phyloP scores from a whole-genome alignment of 2,888 invertebrate genomes.

The Drosophila histrio region DNA sequence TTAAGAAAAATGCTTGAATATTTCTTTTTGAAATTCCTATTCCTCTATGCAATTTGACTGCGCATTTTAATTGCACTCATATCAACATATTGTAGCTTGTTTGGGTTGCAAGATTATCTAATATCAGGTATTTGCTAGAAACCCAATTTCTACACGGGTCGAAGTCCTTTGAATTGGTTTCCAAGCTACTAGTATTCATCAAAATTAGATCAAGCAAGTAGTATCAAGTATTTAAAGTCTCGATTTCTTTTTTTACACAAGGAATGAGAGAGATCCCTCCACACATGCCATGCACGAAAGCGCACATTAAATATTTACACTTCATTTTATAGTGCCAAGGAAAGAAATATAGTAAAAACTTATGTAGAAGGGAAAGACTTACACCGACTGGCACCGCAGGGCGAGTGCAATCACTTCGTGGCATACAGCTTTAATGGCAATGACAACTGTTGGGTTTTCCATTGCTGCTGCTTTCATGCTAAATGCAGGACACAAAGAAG shows the following conservation, averaged over 20 bases:
- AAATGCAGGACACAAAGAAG: constrained; percentile 43
- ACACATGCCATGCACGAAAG: constrained; percentile 78
- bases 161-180: constrained; percentile 2
- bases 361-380: background rate
- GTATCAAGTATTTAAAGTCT: constrained; percentile 31
- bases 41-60: background rate
- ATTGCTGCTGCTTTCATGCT: constrained; percentile 23
- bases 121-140: background rate
- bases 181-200: constrained; percentile 1
- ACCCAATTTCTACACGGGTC: background rate
- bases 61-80: constrained; percentile 38
- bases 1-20: constrained; percentile 49
- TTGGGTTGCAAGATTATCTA: constrained; percentile 4
- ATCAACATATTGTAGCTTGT: constrained; percentile 41
- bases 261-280: background rate
- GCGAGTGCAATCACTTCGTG: constrained; percentile 83
- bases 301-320: constrained; percentile 84
- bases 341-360: constrained; percentile 34
- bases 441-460: constrained; percentile 70
- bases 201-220: background rate
- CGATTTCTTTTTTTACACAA: background rate
- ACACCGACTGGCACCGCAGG: constrained; percentile 18
- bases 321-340: constrained; percentile 81
- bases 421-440: constrained; percentile 79
- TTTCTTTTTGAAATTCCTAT: constrained; percentile 14